These are phyloP conservation scores for Acanthis flammea DNA, from an alignment of 2,797 vertebrate genomes.

Conservation along the genomic window DNA sequence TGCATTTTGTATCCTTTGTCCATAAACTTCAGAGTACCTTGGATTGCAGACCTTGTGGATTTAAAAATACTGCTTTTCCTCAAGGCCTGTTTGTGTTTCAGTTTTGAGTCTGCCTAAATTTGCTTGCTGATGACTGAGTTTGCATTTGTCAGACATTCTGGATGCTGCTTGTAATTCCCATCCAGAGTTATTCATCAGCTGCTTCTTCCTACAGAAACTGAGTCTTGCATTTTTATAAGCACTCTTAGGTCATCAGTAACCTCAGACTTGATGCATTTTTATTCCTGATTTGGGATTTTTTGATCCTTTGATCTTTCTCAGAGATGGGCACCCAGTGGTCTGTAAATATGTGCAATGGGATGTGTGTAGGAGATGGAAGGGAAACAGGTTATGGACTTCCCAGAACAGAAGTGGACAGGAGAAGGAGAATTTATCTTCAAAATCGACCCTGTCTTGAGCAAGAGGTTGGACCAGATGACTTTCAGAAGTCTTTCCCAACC, in stretches of 20 bases:
- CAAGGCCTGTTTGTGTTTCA: background rate
- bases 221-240: background rate
- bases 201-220: background rate
- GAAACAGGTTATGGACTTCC: background rate
- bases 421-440: background rate
- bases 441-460: background rate
- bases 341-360: background rate
- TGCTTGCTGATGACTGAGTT: background rate
- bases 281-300: background rate
- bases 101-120: background rate
- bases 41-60: background rate
- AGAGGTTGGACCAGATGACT: background rate
- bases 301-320: background rate
- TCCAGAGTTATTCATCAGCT: background rate
- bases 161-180: background rate
- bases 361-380: background rate
- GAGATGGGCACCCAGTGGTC: background rate
- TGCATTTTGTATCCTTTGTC: background rate
- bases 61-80: background rate
- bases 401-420: background rate
- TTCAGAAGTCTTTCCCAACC: background rate
- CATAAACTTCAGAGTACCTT: background rate
- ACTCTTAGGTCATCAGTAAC: background rate
- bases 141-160: background rate
- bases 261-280: background rate